Base-by-base conservation (phyloP, 2,113 vertebrate species). In the Pseudopipra pipra region DNA sequence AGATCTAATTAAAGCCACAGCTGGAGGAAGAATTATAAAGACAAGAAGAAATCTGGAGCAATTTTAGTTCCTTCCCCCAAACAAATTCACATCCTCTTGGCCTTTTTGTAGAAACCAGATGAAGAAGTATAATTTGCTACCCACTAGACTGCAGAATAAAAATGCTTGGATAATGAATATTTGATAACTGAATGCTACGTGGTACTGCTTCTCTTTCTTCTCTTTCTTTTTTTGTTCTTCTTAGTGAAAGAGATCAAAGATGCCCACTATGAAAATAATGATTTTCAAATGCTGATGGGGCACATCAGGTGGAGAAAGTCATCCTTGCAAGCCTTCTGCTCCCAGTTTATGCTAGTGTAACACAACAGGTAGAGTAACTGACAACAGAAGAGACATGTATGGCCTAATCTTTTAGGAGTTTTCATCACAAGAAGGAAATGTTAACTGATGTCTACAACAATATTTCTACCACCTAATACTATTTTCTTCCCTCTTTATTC, bases 1-100 rank as follows among this genome's bases (percentile, higher is more conserved):
- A 95, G 80, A 89, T 82, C 61, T 93, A 92, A 91, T 91, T 95
- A 95, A 90, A 90, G 24, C 47, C 66, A 92, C 84, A 92, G 91
- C 77, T 95, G 87, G 81, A 59, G 54, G 43, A 95, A 89, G 41
- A 94, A 91, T 70, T 93, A 30, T 55, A 91, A 82, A 73, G 66
- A 86, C 55, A 88, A 88, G 86, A 87, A 92, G 46, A 95, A 95
- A 95, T 89, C 35, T 86, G 83, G 51, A 80, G 61, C 33, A 84
- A 81, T 89, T 95, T 97, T 86, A 86, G 47, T 71, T 84, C 56
- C 33, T 88, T 21, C 15, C 30, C 33, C 9, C 3, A 5, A 74
- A 81, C 21, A 41, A 44, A 92, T 59, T 74, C 65, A 93, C 84
- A 86, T 90, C 21, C 41, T 86, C 89, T 77, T 63, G 88, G 58